Base-by-base conservation (phyloP, 1,140 invertebrate species). In the Listronotus oregonensis region DNA sequence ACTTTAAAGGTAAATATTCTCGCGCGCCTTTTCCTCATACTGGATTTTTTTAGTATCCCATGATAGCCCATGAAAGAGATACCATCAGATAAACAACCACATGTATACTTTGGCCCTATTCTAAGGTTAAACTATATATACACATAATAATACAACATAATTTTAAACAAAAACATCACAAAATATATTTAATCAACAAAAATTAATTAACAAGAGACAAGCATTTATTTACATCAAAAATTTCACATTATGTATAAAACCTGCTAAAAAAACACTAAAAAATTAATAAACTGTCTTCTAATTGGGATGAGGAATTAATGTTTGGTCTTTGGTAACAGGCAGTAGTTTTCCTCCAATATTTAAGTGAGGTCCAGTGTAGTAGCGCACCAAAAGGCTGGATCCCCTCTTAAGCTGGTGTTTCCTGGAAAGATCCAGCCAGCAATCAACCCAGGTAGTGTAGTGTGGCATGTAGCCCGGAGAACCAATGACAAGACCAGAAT, bases 381-480 rank as follows among this genome's bases (percentile, higher is more conserved):
- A 90, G 71, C 91, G 86, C 83, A 89, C 91, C 67, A 95, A 84
- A 8, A 94, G 73, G 57, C 90, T 93, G 58, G 89, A 90, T 6
- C 94, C 94, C 50, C 94, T 84, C 76, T 94, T 95, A 31, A 94
- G 81, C 72, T 94, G 89, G 59, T 89, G 87, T 18, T 83, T 85
- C 42, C 78, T 75, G 10, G 87, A 82, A 39, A 97, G 78, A 72
- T 95, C 89, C 17, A 80, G 82, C 87, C 90, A 94, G 77, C 94
- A 96, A 60, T 89, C 82, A 2, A 86, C 75, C 93, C 93, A 96
- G 51, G 81, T 85, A 3, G 77, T 78, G 73, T 95, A 96, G 15
- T 85, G 78, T 37, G 92, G 91, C 92, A 95, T 95, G 10, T 85
- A 79, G 2, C 92, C 91, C 15, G 90, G 91, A 40, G 85, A 81